Percentiles rank a stretch among this genome's conserved stretches.
These are phyloP conservation scores for Odontophorus gujanensis DNA, from an alignment of 2,113 vertebrate genomes.

Conservation along the genomic window DNA sequence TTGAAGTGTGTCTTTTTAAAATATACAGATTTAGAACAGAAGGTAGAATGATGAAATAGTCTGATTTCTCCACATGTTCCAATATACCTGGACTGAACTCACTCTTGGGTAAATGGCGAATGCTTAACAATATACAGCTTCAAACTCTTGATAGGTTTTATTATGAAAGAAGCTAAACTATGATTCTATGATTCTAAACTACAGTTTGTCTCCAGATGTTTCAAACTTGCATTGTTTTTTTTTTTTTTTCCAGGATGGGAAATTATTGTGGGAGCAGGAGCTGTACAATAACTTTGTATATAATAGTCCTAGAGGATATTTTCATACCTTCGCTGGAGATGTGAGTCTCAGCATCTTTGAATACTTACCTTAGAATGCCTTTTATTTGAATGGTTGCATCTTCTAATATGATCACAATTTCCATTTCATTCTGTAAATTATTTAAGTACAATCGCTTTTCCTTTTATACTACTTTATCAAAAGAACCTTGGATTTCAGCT, in stretches of 20 bases:
- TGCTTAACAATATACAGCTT: background rate
- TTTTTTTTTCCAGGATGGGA: constrained; percentile 87
- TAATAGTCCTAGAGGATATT: constrained; percentile 93
- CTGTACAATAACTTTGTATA: constrained; percentile 96
- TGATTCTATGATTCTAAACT: background rate
- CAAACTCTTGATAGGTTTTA: background rate
- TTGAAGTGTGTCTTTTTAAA: background rate
- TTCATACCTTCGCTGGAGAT: constrained; percentile 96
- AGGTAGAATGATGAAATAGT: background rate
- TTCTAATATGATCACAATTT: background rate
- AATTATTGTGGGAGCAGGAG: constrained; percentile 94
- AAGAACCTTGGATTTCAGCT: background rate
- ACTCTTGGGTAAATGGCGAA: background rate
- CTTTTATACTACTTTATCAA: background rate
- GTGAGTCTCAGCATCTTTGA: constrained; percentile 65
- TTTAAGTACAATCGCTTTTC: background rate
- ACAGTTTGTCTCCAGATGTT: background rate
- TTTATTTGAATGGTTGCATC: background rate
- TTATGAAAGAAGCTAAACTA: constrained; percentile 6
- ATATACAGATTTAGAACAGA: background rate
- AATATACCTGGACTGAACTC: background rate
- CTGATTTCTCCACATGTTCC: background rate
- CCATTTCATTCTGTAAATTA: background rate
- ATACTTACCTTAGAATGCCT: background rate
- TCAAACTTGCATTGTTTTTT: background rate